These are phyloP conservation scores for Lymantria monacha DNA, from an alignment of 2,888 invertebrate genomes.

Conservation along the genomic window DNA sequence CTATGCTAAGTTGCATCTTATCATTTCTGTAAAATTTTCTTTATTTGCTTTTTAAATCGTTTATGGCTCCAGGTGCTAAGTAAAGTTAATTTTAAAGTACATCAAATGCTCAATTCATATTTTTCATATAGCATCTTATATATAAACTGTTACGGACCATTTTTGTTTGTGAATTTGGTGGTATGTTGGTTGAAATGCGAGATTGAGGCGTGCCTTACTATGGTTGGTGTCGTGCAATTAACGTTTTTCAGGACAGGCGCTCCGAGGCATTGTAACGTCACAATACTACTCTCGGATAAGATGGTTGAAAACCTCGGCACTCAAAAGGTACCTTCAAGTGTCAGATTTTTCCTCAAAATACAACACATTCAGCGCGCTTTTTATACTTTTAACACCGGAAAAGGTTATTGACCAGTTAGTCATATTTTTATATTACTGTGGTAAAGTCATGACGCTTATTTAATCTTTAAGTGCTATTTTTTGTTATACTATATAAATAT, in stretches of 20 bases:
- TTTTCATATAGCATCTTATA: conserved; percentile 26
- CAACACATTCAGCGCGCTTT: conserved; percentile 28
- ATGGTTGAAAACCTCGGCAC: conserved; percentile 50
- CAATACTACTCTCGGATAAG: conserved; percentile 54
- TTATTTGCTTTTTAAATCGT: conserved; percentile 32
- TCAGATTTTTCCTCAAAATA: conserved; percentile 39
- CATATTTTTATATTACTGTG: not conserved
- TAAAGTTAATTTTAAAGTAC: conserved; percentile 40
- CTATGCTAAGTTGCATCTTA: too few species aligned
- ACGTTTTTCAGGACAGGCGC: conserved; percentile 68
- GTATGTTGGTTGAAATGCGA: conserved; percentile 52
- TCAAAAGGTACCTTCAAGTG: conserved; percentile 59
- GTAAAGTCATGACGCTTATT: not conserved
- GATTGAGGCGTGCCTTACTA: conserved; percentile 42
- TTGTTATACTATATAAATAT: not conserved
- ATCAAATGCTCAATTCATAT: conserved; percentile 26
- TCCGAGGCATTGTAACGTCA: conserved; percentile 61
- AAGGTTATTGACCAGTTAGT: conserved; percentile 11
- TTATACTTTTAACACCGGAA: conserved; percentile 21
- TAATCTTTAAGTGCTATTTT: not conserved
- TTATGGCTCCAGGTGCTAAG: conserved; percentile 45
- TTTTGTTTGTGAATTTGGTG: conserved; percentile 24
- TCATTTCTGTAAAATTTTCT: too few species aligned
- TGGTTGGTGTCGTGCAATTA: conserved; percentile 67
- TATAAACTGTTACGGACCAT: conserved; percentile 33